These are phyloP conservation scores for Bellardia bayeri DNA, from an alignment of 2,888 invertebrate species.

Conservation along the genomic window DNA sequence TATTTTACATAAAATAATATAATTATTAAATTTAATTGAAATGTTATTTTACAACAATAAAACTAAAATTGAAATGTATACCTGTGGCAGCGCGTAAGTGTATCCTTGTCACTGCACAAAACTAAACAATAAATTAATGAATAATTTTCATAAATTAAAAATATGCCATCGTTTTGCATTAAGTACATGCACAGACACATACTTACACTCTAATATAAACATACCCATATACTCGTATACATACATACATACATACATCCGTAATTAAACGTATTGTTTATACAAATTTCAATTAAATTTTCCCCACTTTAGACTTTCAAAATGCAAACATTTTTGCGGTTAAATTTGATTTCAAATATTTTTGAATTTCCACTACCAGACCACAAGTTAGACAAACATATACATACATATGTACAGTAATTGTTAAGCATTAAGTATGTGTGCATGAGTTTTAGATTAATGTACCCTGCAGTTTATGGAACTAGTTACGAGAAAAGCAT, in stretches of 20 bases:
- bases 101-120: background rate
- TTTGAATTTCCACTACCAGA: conserved; percentile 31
- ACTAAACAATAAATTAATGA: conserved; percentile 7
- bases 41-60: background rate
- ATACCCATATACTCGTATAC: background rate
- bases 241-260: conserved; percentile 13
- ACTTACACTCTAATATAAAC: background rate
- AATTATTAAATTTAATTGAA: too few species aligned
- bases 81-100: background rate
- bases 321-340: conserved; percentile 52
- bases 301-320: conserved; percentile 35
- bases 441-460: background rate
- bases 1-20: too few species aligned
- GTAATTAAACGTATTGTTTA: conserved; percentile 55
- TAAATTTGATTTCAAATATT: conserved; percentile 50
- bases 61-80: background rate
- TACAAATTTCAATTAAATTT: conserved; percentile 56
- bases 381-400: conserved; percentile 54
- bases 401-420: background rate
- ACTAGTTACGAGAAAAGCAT: too few species aligned
- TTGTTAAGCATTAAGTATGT: conserved; percentile 8
- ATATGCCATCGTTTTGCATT: conserved; percentile 33
- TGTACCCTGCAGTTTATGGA: background rate
- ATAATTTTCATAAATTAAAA: conserved; percentile 38
- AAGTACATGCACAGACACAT: background rate